Conservation (phyloP, 2,888 invertebrate species). For the Nephrotoma flavescens region DNA sequence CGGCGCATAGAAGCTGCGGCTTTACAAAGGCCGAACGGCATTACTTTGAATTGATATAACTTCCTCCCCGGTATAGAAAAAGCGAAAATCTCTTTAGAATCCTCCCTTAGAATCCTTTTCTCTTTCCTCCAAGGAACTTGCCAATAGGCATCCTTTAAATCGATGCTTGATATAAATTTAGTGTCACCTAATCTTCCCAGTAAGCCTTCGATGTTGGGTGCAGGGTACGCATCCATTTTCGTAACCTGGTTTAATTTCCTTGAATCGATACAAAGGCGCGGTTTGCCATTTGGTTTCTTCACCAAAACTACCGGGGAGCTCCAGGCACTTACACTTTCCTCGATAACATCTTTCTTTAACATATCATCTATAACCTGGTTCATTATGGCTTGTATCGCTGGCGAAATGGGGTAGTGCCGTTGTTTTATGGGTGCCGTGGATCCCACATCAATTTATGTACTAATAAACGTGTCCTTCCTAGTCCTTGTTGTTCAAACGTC, state of each 20-base stretch:
- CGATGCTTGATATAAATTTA: slow-evolving; percentile 15
- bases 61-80: slow-evolving; percentile 6
- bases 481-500: neutral
- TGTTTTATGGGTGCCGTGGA: slow-evolving; percentile 11
- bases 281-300: slow-evolving; percentile 6
- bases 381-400: slow-evolving; percentile 11
- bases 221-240: too few species aligned
- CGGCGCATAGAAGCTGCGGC: slow-evolving; percentile 12
- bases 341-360: slow-evolving; percentile 18
- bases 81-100: slow-evolving; percentile 15
- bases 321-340: slow-evolving; percentile 18
- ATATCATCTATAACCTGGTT: slow-evolving; percentile 20
- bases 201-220: too few species aligned
- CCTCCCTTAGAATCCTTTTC: too few species aligned
- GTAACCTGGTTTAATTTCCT: too few species aligned
- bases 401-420: slow-evolving; percentile 13
- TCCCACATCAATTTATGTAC: slow-evolving; percentile 12
- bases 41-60: slow-evolving; percentile 8
- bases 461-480: neutral
- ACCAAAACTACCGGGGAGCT: slow-evolving; percentile 18
- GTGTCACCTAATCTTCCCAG: slow-evolving; percentile 11
- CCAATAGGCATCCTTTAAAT: slow-evolving; percentile 14
- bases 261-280: neutral
- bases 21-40: slow-evolving; percentile 11
- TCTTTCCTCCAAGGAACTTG: slow-evolving; percentile 8